Evolutionary conservation across 2,888 invertebrate genomes (phyloP).

Genomic region (Hirudinaria manillensis): DNA sequence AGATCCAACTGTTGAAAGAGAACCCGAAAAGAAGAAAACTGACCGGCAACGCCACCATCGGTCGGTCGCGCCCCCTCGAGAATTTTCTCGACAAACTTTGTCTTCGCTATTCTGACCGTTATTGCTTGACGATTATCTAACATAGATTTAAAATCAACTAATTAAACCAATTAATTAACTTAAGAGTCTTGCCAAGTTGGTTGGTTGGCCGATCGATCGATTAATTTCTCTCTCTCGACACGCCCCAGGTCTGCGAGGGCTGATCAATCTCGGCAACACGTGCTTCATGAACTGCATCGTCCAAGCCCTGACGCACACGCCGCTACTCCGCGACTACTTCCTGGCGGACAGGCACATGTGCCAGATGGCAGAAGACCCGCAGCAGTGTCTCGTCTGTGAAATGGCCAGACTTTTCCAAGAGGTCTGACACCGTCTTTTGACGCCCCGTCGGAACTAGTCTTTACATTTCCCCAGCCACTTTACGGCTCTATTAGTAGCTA

Average conservation of each 20-base stretch:
- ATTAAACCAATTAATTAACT: neutral
- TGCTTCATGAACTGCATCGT: slow-evolving; percentile 99
- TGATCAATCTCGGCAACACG: slow-evolving; percentile 91
- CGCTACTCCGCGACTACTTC: slow-evolving; percentile 87
- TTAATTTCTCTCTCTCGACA: neutral
- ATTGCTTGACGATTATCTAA: no score
- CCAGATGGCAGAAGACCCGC: slow-evolving; percentile 61
- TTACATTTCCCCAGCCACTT: neutral
- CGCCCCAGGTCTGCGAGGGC: slow-evolving; percentile 71
- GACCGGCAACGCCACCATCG: slow-evolving; percentile 75
- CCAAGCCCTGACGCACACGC: slow-evolving; percentile 89
- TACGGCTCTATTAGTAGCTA: no score
- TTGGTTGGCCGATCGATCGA: neutral
- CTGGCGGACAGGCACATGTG: slow-evolving; percentile 77
- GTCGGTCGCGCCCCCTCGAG: slow-evolving; percentile 46
- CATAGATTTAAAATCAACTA: no score
- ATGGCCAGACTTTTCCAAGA: slow-evolving; percentile 91
- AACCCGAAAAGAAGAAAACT: slow-evolving; percentile 74
- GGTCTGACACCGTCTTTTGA: slow-evolving; percentile 47
- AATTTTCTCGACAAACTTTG: neutral
- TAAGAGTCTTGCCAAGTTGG: slow-evolving; percentile 3
- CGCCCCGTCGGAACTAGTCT: neutral
- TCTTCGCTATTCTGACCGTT: no score
- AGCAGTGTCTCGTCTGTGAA: slow-evolving; percentile 82
- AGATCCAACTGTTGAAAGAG: slow-evolving; percentile 69